Conservation (phyloP, 2,888 invertebrate genomes). For the Coenonympha arcania region DNA sequence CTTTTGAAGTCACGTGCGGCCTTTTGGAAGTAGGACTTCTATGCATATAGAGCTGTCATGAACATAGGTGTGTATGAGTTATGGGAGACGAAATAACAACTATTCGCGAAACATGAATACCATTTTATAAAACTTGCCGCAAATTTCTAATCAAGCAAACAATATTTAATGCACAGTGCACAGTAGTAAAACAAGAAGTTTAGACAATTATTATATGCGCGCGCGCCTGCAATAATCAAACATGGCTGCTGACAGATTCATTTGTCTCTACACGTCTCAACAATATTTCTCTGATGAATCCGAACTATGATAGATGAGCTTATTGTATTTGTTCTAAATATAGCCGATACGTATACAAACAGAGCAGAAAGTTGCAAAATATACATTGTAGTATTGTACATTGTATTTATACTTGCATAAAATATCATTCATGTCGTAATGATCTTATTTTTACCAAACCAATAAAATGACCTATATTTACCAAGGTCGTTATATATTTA, state of each 20-base stretch:
- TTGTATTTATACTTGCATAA: too few species aligned
- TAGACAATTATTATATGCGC: not conserved
- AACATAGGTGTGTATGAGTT: too few species aligned
- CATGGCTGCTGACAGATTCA: constrained; percentile 16
- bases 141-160: not conserved
- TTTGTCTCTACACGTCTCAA: constrained; percentile 13
- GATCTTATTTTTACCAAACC: too few species aligned
- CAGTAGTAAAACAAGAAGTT: not conserved
- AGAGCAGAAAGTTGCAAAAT: not conserved
- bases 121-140: not conserved
- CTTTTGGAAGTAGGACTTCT: too few species aligned
- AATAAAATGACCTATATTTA: too few species aligned
- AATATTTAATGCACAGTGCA: not conserved
- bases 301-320: constrained; percentile 1
- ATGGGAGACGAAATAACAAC: too few species aligned
- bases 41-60: too few species aligned
- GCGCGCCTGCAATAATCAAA: constrained; percentile 12
- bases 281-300: not conserved
- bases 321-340: constrained; percentile 8
- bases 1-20: too few species aligned
- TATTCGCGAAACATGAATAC: too few species aligned
- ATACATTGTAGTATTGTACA: too few species aligned
- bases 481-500: too few species aligned
- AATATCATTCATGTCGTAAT: too few species aligned
- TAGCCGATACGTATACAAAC: not conserved